Percentiles rank a stretch among this genome's conserved stretches.
phyloP scores from a whole-genome alignment of 2,888 invertebrate species.

The Scaptomyza reducta region DNA sequence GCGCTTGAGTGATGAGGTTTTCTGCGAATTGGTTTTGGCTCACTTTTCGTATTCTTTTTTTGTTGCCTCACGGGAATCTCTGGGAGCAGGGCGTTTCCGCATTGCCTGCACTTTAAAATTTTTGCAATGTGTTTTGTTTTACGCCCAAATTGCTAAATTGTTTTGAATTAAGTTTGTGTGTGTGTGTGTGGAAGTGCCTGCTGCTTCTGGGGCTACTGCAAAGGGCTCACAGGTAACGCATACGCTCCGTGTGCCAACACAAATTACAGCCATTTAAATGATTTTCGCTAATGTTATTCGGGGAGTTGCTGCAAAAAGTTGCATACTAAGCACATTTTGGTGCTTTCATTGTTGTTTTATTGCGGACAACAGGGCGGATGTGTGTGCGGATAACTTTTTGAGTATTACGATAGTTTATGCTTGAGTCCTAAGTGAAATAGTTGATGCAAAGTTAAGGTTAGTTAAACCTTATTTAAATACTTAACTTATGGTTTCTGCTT shows the following conservation, averaged over 20 bases:
- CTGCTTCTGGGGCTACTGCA: background rate
- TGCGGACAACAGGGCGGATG: constrained; percentile 12
- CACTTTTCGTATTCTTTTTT: constrained; percentile 1
- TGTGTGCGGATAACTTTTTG: constrained; percentile 22
- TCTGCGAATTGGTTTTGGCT: constrained; percentile 43
- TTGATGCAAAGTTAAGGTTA: constrained; percentile 5
- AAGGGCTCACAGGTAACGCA: constrained; percentile 45
- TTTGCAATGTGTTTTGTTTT: constrained; percentile 43
- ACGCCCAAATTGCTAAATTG: constrained; percentile 49
- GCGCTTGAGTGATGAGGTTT: constrained; percentile 73
- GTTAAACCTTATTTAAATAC: constrained; percentile 4
- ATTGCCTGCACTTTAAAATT: constrained; percentile 51
- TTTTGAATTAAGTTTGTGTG: constrained; percentile 33
- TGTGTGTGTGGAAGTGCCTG: constrained; percentile 12
- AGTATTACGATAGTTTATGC: constrained; percentile 20
- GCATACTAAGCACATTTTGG: constrained; percentile 47
- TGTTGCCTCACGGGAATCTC: constrained; percentile 14
- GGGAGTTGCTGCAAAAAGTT: constrained; percentile 49
- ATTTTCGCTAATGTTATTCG: constrained; percentile 54
- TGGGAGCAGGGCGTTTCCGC: constrained; percentile 25
- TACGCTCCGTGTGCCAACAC: constrained; percentile 48
- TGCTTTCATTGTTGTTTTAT: constrained; percentile 16
- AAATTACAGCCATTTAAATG: constrained; percentile 58
- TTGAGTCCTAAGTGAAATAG: constrained; percentile 19
- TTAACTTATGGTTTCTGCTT: too few species aligned